phyloP scores from a whole-genome alignment of 2,113 vertebrate species.

The Polyodon spathula region DNA sequence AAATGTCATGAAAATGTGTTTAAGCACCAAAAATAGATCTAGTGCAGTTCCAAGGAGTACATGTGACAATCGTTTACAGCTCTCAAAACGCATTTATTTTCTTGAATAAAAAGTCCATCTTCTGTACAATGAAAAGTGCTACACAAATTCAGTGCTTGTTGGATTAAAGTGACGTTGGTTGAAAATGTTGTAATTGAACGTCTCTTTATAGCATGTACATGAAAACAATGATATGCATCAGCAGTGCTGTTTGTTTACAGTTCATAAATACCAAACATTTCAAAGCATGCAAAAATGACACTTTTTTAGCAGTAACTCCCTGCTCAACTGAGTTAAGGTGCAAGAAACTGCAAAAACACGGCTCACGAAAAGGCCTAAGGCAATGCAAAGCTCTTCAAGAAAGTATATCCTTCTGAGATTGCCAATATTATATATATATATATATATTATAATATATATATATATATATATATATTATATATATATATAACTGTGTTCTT shows the following conservation, averaged over 20 bases:
- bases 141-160: background rate
- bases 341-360: background rate
- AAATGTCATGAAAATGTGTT: slow-evolving; percentile 1
- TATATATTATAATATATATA: no score
- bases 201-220: background rate
- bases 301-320: slow-evolving; percentile 1
- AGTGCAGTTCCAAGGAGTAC: background rate
- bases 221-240: slow-evolving; percentile 3
- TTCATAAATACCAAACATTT: slow-evolving; percentile 10
- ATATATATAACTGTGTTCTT: background rate
- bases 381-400: no score
- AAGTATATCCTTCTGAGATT: no score
- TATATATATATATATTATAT: background rate
- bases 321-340: slow-evolving; percentile 3
- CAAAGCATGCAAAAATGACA: slow-evolving; percentile 8
- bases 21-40: slow-evolving; percentile 3
- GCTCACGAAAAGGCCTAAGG: no score
- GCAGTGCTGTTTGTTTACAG: slow-evolving; percentile 1
- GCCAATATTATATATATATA: no score
- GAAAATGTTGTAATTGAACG: background rate
- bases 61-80: background rate
- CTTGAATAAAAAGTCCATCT: background rate
- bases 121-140: background rate
- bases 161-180: background rate
- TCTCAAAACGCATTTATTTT: background rate